Evolutionary conservation across 2,888 invertebrate genomes (phyloP).

Genomic region (Graphium colonna): DNA sequence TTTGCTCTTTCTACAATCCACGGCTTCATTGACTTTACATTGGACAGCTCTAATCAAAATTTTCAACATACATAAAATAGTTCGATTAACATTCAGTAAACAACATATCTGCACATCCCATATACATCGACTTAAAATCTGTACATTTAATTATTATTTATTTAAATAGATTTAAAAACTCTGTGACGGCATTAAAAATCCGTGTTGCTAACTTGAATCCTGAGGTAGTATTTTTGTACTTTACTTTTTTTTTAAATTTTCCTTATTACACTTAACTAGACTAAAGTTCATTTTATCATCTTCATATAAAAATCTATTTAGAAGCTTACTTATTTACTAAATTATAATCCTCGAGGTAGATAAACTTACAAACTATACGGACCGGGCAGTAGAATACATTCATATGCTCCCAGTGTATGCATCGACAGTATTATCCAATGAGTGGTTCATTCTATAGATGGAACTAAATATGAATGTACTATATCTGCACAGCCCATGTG

Average conservation of each 20-base stretch:
- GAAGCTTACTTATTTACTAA: constrained; percentile 68
- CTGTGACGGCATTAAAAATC: constrained; percentile 44
- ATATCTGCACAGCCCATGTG: constrained; percentile 60
- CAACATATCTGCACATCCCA: constrained; percentile 14
- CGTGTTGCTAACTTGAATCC: constrained; percentile 68
- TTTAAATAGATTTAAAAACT: constrained; percentile 41
- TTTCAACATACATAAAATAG: constrained; percentile 34
- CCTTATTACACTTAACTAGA: constrained; percentile 56
- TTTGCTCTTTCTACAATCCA: constrained; percentile 34
- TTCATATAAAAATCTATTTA: constrained; percentile 78
- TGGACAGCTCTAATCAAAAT: constrained; percentile 32
- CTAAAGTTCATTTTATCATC: constrained; percentile 60
- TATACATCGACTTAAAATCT: constrained; percentile 33
- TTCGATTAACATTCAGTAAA: constrained; percentile 31
- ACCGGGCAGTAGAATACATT: constrained; percentile 53
- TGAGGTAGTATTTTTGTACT: constrained; percentile 80
- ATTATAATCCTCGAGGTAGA: constrained; percentile 77
- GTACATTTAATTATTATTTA: constrained; percentile 32
- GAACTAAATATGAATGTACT: constrained; percentile 39
- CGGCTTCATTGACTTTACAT: constrained; percentile 30
- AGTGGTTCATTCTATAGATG: constrained; percentile 11
- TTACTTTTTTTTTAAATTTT: constrained; percentile 64
- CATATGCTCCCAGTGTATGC: constrained; percentile 29
- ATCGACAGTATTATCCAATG: constrained; percentile 23
- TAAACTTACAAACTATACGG: constrained; percentile 66